These are phyloP conservation scores for Seira ritae DNA, from an alignment of 2,888 invertebrate species.

Conservation along the genomic window DNA sequence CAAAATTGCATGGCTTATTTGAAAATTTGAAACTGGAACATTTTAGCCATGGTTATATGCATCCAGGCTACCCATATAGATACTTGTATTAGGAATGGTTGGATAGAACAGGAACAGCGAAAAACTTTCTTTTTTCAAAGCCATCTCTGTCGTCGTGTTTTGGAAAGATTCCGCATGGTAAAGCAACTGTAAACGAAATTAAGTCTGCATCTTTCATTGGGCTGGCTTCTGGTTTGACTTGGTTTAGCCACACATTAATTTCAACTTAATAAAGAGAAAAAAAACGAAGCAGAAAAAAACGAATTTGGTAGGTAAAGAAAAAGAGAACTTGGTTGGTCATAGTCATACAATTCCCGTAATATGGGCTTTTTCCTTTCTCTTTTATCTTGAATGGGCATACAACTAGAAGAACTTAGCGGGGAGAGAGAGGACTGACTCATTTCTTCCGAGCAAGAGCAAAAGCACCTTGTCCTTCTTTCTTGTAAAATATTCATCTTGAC, in stretches of 20 bases:
- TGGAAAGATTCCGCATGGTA: conserved; percentile 20
- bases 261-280: conserved; percentile 31
- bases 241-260: too few species aligned
- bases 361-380: not conserved
- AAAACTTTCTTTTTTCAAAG: conserved; percentile 2
- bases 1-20: not conserved
- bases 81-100: not conserved
- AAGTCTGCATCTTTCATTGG: conserved; percentile 48
- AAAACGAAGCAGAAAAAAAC: too few species aligned
- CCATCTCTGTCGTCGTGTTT: conserved; percentile 4
- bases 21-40: not conserved
- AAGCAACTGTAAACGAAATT: conserved; percentile 33
- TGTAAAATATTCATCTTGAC: not conserved
- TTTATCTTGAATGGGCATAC: too few species aligned
- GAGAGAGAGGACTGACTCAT: too few species aligned
- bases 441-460: too few species aligned
- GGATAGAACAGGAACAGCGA: not conserved
- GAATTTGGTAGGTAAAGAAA: too few species aligned
- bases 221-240: too few species aligned
- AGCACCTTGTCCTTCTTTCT: too few species aligned
- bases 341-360: conserved; percentile 38
- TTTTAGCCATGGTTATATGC: not conserved
- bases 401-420: too few species aligned
- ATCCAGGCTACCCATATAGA: not conserved
- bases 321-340: conserved; percentile 3